phyloP scores from a whole-genome alignment of 2,113 vertebrate species.

The Aix galericulata region DNA sequence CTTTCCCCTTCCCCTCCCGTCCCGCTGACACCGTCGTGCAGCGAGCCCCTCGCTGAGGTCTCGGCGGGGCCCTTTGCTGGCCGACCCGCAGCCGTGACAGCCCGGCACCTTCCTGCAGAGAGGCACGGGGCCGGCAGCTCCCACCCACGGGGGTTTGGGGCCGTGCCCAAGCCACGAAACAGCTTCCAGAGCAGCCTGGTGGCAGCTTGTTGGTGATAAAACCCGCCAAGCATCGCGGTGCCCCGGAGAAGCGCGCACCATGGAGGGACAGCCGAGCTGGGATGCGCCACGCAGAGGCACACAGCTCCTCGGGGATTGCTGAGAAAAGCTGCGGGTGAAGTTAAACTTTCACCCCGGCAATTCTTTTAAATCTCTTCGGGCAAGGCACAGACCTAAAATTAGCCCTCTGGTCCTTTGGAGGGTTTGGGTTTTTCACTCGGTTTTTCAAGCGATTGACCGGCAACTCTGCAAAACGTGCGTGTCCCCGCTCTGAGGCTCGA shows the following conservation, averaged over 20 bases:
- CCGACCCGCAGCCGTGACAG: constrained; percentile 44
- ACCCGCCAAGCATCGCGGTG: background rate
- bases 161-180: accelerated
- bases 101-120: background rate
- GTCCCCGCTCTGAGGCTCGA: background rate
- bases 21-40: constrained; percentile 16
- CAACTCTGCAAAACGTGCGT: background rate
- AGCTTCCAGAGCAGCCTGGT: background rate
- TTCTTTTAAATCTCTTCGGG: constrained; percentile 7
- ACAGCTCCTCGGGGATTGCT: background rate
- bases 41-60: background rate
- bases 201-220: background rate
- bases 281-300: background rate
- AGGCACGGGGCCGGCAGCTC: constrained; percentile 44
- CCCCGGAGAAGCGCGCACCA: background rate
- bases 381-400: constrained; percentile 21
- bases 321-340: background rate
- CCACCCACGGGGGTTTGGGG: background rate
- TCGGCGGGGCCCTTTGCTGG: constrained; percentile 9
- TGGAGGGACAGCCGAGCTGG: background rate
- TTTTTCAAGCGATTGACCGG: background rate
- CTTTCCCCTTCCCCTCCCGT: background rate
- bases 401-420: background rate
- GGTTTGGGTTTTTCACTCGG: background rate
- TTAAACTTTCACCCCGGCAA: constrained; percentile 3